Percentiles rank a stretch among this genome's conserved stretches.
These are phyloP conservation scores for Caenorhabditis latens DNA, from an alignment of 1,140 invertebrate species.

Conservation along the genomic window DNA sequence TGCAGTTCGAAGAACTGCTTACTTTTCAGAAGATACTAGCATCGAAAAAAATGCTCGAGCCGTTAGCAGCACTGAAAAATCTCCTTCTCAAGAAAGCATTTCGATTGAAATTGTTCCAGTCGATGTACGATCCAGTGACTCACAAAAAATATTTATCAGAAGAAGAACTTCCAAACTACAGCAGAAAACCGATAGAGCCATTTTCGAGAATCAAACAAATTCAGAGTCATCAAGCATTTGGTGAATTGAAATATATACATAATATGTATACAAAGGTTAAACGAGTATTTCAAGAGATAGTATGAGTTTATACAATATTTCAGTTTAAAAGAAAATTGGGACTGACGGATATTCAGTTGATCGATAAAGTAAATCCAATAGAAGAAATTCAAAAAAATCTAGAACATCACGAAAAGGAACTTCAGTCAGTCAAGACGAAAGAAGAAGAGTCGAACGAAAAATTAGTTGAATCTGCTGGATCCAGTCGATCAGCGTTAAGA, in stretches of 20 bases:
- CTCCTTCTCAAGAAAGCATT: conserved; percentile 15
- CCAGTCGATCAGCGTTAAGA: not conserved
- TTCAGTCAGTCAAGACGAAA: not conserved
- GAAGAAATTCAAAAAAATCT: not conserved
- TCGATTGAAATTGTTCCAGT: not conserved
- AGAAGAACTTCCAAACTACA: conserved; percentile 13
- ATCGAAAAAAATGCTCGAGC: not conserved
- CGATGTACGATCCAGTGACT: conserved; percentile 6
- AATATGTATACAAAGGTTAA: not conserved
- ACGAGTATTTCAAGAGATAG: not conserved
- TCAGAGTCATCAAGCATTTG: not conserved
- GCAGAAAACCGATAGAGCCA: conserved; percentile 13
- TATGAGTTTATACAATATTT: not conserved
- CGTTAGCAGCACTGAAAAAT: not conserved
- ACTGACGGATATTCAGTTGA: not conserved
- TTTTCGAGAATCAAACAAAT: not conserved
- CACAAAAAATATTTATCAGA: conserved; percentile 23
- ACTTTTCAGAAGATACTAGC: not conserved
- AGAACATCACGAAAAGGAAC: not conserved
- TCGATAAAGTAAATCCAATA: not conserved
- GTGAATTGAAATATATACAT: not conserved
- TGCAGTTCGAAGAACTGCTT: conserved; percentile 10
- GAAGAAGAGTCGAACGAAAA: not conserved
- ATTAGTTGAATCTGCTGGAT: not conserved
- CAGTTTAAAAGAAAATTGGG: not conserved